Evolutionary conservation across 2,888 invertebrate species (phyloP).

Genomic region (Ophion costatus): DNA sequence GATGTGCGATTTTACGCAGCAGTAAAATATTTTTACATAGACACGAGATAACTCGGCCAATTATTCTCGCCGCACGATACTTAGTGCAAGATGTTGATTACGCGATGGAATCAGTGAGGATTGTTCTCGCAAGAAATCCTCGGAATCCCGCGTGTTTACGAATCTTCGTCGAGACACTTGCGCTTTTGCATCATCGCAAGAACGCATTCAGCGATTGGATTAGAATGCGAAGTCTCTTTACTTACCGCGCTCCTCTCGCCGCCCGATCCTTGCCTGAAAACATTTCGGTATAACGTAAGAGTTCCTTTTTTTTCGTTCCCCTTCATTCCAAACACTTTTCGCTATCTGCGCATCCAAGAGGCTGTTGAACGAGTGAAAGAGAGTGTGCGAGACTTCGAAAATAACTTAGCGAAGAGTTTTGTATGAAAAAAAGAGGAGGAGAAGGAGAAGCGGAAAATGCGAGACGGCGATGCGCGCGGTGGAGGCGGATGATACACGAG

Average conservation of each 20-base stretch:
- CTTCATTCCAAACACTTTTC: conserved; percentile 24
- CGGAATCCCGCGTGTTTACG: conserved; percentile 1
- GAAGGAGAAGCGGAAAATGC: conserved; percentile 46
- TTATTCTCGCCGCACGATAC: too few relatives aligned
- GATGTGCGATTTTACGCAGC: too few relatives aligned
- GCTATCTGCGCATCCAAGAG: conserved; percentile 49
- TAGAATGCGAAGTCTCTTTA: background rate
- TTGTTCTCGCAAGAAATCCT: background rate
- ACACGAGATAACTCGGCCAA: too few relatives aligned
- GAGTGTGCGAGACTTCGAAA: conserved; percentile 56
- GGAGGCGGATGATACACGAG: conserved; percentile 46
- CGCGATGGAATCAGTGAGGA: background rate
- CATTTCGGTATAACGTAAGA: conserved; percentile 19
- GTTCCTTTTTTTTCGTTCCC: background rate
- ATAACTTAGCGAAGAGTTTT: conserved; percentile 59
- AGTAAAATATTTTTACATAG: too few relatives aligned
- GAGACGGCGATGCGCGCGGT: conserved; percentile 34
- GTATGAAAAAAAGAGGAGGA: conserved; percentile 45
- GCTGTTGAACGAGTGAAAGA: conserved; percentile 58
- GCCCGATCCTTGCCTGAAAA: background rate
- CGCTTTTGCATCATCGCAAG: background rate
- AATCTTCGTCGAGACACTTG: background rate
- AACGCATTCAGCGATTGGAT: background rate
- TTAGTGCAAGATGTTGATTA: too few relatives aligned
- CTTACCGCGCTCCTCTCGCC: background rate